Percentiles rank a stretch among this genome's conserved stretches.
Conservation (phyloP, 1,140 invertebrate species). For the Tetramorium simillimum region DNA sequence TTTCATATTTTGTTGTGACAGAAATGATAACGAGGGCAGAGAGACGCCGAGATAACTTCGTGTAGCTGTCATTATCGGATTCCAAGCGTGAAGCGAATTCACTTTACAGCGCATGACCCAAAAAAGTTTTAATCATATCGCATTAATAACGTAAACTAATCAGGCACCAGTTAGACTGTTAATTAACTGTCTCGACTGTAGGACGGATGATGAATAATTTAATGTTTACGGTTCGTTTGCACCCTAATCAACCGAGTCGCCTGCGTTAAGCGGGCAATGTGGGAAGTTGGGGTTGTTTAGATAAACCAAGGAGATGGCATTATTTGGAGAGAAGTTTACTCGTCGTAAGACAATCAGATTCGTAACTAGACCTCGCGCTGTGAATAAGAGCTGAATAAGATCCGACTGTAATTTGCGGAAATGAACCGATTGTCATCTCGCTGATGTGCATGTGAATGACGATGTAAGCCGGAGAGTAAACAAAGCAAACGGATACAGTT, state of each 20-base stretch:
- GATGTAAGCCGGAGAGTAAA: conserved; percentile 6
- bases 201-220: conserved; percentile 70
- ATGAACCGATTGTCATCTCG: conserved; percentile 57
- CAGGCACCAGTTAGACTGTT: conserved; percentile 52
- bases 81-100: conserved; percentile 12
- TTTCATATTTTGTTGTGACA: background rate
- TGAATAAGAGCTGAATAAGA: conserved; percentile 54
- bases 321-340: conserved; percentile 62
- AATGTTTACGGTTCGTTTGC: conserved; percentile 71
- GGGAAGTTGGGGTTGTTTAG: conserved; percentile 64
- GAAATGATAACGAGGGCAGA: conserved; percentile 7
- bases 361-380: conserved; percentile 26
- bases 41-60: background rate
- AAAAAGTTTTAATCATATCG: conserved; percentile 71
- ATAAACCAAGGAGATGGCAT: conserved; percentile 66
- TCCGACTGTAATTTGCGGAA: conserved; percentile 35
- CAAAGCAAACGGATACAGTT: background rate
- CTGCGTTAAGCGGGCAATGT: conserved; percentile 61
- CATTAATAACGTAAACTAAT: conserved; percentile 63
- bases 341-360: conserved; percentile 53
- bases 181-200: conserved; percentile 63
- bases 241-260: conserved; percentile 68
- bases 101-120: conserved; percentile 40
- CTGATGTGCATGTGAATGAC: conserved; percentile 32
- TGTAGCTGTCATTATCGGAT: conserved; percentile 27